Percentiles rank a stretch among this genome's conserved stretches.
phyloP scores from a whole-genome alignment of 2,797 vertebrate genomes.

The Megalops cyprinoides region DNA sequence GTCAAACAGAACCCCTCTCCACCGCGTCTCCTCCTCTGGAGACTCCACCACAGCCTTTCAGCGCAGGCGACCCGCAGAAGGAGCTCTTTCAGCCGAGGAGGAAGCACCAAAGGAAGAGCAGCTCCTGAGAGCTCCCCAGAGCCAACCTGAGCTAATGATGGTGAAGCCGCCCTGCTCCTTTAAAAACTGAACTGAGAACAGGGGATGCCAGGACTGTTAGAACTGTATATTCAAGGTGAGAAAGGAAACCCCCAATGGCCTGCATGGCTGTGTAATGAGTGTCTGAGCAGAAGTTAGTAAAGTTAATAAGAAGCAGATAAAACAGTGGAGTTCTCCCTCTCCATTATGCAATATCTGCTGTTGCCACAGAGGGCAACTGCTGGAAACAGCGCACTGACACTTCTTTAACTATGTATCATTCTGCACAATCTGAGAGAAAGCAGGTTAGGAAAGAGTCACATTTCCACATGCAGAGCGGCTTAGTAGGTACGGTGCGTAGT shows the following conservation, averaged over 20 bases:
- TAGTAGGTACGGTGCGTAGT: not conserved
- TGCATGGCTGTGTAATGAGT: conserved; percentile 5
- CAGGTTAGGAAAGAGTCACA: not conserved
- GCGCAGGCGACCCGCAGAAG: conserved; percentile 20
- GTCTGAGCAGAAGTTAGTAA: conserved; percentile 21
- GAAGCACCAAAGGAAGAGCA: not conserved
- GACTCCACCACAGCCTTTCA: conserved; percentile 6
- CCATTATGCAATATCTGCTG: not conserved
- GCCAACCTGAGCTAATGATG: conserved; percentile 3
- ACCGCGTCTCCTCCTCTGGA: conserved; percentile 8
- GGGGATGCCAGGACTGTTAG: not conserved
- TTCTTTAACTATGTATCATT: not conserved
- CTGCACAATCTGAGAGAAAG: not conserved
- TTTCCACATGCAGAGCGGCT: not conserved
- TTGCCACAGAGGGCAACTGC: conserved; percentile 10
- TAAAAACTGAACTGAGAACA: conserved; percentile 10
- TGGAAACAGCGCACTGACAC: not conserved
- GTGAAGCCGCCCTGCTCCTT: conserved; percentile 18
- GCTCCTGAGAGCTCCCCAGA: conserved; percentile 1
- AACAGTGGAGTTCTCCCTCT: not conserved
- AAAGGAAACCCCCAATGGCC: not conserved
- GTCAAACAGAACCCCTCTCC: conserved; percentile 8
- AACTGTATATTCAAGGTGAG: conserved; percentile 7
- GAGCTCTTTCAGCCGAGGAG: not conserved
- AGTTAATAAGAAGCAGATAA: conserved; percentile 26